Conservation (phyloP, 2,797 vertebrate species). For the Myiotriccus ornatus region DNA sequence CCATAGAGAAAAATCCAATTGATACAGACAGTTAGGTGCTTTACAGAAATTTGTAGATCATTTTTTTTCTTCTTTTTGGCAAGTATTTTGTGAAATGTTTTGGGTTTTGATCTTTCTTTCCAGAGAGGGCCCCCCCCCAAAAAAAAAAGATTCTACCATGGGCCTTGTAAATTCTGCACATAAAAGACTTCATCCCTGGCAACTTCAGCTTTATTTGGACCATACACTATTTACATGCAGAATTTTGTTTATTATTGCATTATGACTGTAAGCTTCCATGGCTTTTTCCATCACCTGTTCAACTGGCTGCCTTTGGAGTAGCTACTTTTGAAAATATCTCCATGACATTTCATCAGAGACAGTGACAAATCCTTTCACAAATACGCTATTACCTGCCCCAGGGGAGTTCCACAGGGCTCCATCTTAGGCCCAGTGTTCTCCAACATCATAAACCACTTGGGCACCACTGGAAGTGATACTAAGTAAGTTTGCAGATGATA, state of each 20-base stretch:
- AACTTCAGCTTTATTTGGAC: neutral
- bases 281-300: neutral
- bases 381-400: rapidly evolving
- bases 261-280: neutral
- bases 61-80: neutral
- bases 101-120: neutral
- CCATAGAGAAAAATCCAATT: neutral
- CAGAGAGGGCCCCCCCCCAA: no score
- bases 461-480: neutral
- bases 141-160: neutral
- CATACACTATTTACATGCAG: neutral
- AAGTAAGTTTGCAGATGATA: neutral
- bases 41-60: neutral
- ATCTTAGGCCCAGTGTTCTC: no score
- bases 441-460: neutral
- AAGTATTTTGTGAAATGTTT: neutral
- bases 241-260: neutral
- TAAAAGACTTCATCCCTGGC: neutral
- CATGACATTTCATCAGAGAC: neutral
- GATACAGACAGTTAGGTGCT: neutral
- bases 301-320: neutral
- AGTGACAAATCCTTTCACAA: neutral
- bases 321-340: neutral
- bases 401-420: neutral
- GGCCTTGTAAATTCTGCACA: neutral